Evolutionary conservation across 2,113 vertebrate species (phyloP), one percentile per base, ranked within the genome.

Genomic region (Symphodus melops): DNA sequence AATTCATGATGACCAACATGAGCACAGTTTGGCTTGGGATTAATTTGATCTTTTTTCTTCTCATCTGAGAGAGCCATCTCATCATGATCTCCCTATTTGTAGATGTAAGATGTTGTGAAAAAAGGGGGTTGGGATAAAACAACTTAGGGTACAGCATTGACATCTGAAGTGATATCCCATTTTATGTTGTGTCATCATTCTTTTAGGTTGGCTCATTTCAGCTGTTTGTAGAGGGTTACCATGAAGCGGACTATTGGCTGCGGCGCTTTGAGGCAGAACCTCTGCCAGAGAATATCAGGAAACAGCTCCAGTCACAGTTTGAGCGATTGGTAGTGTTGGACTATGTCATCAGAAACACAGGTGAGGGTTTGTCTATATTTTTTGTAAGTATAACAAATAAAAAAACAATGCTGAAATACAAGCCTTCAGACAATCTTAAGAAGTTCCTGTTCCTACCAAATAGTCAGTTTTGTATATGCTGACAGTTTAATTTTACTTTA

Each of bases 321-420:
- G 98, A 99, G 93, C 96, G 94, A 88, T 81, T 99, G 62, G 97
- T 99, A 41, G 88, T 98, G 73, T 93, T 99, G 81, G 98, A 99
- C 94, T 99, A 98, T 49, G 95, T 99, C 4, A 99, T 98, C 88
- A 95, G 98, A 88, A 99, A 99, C 91, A 99, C 98, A 81, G 98
- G 98, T 88, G 20, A 65, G 86, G 57, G n/a, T 5, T 61, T 68
- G 49, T 55, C 16, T 2, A 48, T 16, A 17, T 48, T 8, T 48
- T 19, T 19, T 17, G 16, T 5, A 12, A 44, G 28, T 3, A 48
- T 17, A 6, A 17, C 46, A n/a, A n/a, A n/a, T 48, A 19, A 17
- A 48, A 17, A 44, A 44, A 19, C 16, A 19, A 17, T 19, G 19
- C 19, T 17, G 16, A 14, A 48, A 6, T 5, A 8, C 17, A 6